Evolutionary conservation across 2,888 invertebrate genomes (phyloP), one percentile per base, ranked within the genome.

Genomic region (Limnephilus rhombicus): DNA sequence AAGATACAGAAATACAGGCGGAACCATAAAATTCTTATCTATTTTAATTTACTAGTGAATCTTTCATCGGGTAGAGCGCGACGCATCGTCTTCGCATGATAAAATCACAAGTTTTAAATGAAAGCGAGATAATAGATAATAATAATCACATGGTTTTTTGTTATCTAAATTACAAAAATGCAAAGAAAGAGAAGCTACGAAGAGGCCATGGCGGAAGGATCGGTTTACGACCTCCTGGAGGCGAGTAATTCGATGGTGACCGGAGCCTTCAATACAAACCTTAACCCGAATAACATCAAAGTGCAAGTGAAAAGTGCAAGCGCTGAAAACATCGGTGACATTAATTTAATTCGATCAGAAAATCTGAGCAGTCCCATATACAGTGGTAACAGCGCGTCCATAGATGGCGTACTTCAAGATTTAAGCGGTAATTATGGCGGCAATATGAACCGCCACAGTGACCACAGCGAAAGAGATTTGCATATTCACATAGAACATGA

Each of bases 121-220:
- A 83, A 90, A 90, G 80, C 68, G 34, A 83, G 81, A 91, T 82
- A 37, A 37, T 37, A 83, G 81, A 91, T 82, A 37, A 37, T 37
- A 80, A 3, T 31, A 85, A 91, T 91, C 89, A 85, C 83, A 80
- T 31, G 85, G 49, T 85, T 86, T 13, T 31, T 37, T 31, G 83
- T 80, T 89, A 81, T 82, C 83, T 83, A 15, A 85, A 80, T 68
- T 82, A 2, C 41, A 15, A 90, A 82, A 87, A 93, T 93, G 93
- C 86, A 90, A 80, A 92, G 93, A 91, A 92, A 92, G 91, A 93
- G 92, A 92, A 93, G 93, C 80, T 93, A 93, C 85, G 91, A 89
- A 31, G 93, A 93, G 90, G 93, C 93, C 68, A 92, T 93, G 91
- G 93, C 91, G 83, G 90, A 31, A 45, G 93, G 92, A 80, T 92